These are phyloP conservation scores for Charina bottae DNA, from an alignment of 2,113 vertebrate species.

Conservation along the genomic window DNA sequence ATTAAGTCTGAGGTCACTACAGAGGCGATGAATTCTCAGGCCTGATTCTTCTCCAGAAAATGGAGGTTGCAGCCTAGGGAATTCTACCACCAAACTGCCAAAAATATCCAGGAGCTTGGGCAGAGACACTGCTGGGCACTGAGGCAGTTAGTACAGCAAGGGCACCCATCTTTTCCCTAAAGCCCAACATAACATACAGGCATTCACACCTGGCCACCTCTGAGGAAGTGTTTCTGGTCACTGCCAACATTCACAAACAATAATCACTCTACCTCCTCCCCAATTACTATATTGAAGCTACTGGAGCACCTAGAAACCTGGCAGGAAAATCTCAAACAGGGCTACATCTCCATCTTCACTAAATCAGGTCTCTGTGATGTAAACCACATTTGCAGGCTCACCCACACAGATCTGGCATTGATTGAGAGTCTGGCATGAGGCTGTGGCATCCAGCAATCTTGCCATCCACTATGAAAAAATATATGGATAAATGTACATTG, in stretches of 20 bases:
- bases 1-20: not conserved
- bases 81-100: not conserved
- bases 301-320: not conserved
- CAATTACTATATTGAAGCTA: not conserved
- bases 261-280: not conserved
- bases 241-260: not conserved
- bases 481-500: not conserved
- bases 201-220: not conserved
- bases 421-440: not conserved
- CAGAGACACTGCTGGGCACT: not conserved
- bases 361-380: not conserved
- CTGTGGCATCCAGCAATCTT: not conserved
- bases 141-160: not conserved
- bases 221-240: not conserved
- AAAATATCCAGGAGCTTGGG: not conserved
- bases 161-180: not conserved
- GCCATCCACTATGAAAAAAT: not conserved
- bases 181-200: not conserved
- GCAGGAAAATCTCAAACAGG: not conserved
- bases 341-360: not conserved
- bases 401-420: not conserved
- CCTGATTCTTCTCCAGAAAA: not conserved
- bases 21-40: not conserved
- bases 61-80: not conserved
- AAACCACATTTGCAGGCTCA: not conserved